phyloP scores from a whole-genome alignment of 2,888 invertebrate species.

The Microdon myrmicae region DNA sequence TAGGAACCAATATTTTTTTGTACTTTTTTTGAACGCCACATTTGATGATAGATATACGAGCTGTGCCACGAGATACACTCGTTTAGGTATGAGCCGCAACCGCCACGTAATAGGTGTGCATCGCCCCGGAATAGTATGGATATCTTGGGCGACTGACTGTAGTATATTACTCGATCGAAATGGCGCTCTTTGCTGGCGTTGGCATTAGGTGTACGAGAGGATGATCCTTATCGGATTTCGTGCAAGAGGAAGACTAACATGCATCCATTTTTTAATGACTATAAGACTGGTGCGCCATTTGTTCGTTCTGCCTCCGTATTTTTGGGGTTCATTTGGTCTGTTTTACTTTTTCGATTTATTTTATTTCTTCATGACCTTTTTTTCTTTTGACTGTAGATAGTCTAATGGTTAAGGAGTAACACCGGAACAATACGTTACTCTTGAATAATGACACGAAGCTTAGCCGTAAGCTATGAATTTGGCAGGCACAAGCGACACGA shows the following conservation, averaged over 20 bases:
- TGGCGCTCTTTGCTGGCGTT: constrained; percentile 24
- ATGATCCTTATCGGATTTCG: constrained; percentile 48
- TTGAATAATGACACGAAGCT: background rate
- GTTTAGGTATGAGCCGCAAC: constrained; percentile 7
- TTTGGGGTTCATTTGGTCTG: constrained; percentile 9
- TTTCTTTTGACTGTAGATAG: constrained; percentile 19
- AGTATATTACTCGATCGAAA: constrained; percentile 35
- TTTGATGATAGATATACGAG: constrained; percentile 44
- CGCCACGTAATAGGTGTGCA: constrained; percentile 38
- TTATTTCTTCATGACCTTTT: constrained; percentile 8
- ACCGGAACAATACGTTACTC: constrained; percentile 11
- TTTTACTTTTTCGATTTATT: constrained; percentile 9
- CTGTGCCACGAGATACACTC: constrained; percentile 25
- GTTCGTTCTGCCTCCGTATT: constrained; percentile 8
- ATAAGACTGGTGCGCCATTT: no score
- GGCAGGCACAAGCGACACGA: background rate
- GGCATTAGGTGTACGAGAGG: constrained; percentile 19
- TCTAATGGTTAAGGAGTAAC: constrained; percentile 14
- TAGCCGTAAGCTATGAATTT: constrained; percentile 15
- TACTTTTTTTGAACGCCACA: constrained; percentile 47
- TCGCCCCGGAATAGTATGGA: constrained; percentile 17
- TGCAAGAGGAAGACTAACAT: constrained; percentile 29
- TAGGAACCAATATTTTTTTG: constrained; percentile 41
- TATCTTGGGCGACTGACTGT: no score
- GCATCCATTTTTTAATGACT: constrained; percentile 29